Conservation (phyloP, 1,140 invertebrate species). For the Drosophila pruinosa region DNA sequence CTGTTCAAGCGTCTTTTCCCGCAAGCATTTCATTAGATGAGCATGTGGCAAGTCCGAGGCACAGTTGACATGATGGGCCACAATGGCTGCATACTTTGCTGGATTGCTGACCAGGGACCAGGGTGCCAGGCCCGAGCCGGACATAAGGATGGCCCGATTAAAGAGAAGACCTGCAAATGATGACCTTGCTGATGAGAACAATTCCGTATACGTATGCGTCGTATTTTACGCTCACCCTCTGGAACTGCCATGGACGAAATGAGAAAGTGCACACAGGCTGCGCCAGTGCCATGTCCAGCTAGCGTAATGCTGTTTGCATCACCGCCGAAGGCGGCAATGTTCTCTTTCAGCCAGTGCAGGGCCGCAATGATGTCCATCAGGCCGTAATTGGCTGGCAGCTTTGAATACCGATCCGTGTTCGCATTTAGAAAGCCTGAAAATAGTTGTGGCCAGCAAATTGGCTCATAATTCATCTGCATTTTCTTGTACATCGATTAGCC, state of each 20-base stretch:
- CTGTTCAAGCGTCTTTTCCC: slow-evolving; percentile 89
- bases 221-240: slow-evolving; percentile 88
- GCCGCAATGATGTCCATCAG: slow-evolving; percentile 97
- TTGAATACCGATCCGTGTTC: slow-evolving; percentile 91
- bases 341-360: slow-evolving; percentile 96
- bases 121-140: slow-evolving; percentile 95
- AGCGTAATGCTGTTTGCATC: slow-evolving; percentile 96
- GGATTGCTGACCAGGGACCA: slow-evolving; percentile 96
- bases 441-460: slow-evolving; percentile 13
- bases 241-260: slow-evolving; percentile 95
- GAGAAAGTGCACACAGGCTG: slow-evolving; percentile 96
- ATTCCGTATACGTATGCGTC: slow-evolving; percentile 10
- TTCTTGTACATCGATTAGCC: slow-evolving; percentile 50
- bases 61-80: slow-evolving; percentile 94
- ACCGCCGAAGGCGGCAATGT: slow-evolving; percentile 95
- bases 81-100: slow-evolving; percentile 92
- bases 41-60: slow-evolving; percentile 88
- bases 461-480: slow-evolving; percentile 60
- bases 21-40: slow-evolving; percentile 92
- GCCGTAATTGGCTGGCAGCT: slow-evolving; percentile 95
- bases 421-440: slow-evolving; percentile 92
- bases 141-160: slow-evolving; percentile 96
- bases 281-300: slow-evolving; percentile 97
- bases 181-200: background rate
- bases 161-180: slow-evolving; percentile 91